Base-by-base conservation (phyloP, 2,113 vertebrate genomes). In the Lates calcarifer region DNA sequence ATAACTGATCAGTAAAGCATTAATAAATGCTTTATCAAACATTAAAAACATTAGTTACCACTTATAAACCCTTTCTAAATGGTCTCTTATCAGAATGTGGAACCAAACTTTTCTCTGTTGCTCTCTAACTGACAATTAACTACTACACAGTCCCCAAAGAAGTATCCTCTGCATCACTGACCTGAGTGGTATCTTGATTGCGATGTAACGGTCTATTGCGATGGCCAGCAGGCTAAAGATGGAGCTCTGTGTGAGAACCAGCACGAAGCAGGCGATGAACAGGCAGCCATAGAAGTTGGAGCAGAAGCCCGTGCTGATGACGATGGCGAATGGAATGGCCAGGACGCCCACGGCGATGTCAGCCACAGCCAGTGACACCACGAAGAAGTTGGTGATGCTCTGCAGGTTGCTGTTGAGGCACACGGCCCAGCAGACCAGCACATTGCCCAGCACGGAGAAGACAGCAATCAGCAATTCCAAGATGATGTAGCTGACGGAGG, bases 221-320 rank as follows among this genome's bases (percentile, higher is more conserved):
- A 99, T 99, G 37, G 98, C 98, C 6, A 99, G 94, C 80, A 99
- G 96, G 90, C 98, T 99, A 95, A 99, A 99, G 94, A 99, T 99
- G 29, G 98, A 99, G 83, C 96, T 99, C 95, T 99, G 98, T 0
- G 98, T 99, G 93, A 99, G 94, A 55, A 99, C 96, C 90, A 99
- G 94, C 41, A 99, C 96, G 0, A 99, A 99, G 93, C 98, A 99
- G 83, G 97, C 98, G 0, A 99, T 96, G 93, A 99, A 99, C 56
- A 99, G 96, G 93, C 98, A 99, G 85, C 96, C 97, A 1, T 98
- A 96, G 95, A 98, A 99, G 89, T 96, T 95, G 33, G 97, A 96
- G 58, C 97, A 99, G 95, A 99, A 98, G 31, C 98, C 98, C 0
- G 93, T 97, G 95, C 98, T 99, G 95, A 99, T 98, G 90, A 95